Percentiles rank a stretch among this genome's conserved stretches.
Evolutionary conservation across 2,797 vertebrate species (phyloP).

Genomic region (Epinephelus coioides): DNA sequence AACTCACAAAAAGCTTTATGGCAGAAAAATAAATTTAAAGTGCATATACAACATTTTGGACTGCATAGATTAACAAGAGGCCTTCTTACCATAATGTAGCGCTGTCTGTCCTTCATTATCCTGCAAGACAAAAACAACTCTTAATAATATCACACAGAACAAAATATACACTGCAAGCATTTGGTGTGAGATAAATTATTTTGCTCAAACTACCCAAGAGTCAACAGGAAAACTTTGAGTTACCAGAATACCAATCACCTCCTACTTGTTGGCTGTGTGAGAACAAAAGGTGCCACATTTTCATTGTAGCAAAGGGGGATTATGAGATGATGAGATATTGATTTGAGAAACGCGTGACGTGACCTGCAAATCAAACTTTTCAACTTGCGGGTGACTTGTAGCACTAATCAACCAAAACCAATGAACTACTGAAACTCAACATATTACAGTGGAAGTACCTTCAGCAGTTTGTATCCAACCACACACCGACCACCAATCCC

Average conservation of each 20-base stretch:
- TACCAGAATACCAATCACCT: conserved; percentile 40
- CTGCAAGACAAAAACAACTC: conserved; percentile 83
- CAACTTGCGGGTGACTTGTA: conserved; percentile 42
- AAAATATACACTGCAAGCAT: not conserved
- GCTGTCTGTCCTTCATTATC: conserved; percentile 98
- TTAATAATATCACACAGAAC: conserved; percentile 26
- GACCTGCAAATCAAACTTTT: conserved; percentile 56
- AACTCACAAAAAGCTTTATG: conserved; percentile 25
- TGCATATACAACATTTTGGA: conserved; percentile 14
- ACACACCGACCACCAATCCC: too few species aligned
- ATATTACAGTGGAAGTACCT: not conserved
- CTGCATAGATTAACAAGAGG: conserved; percentile 11
- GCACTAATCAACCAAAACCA: conserved; percentile 17
- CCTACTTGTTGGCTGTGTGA: conserved; percentile 4
- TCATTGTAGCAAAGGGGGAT: conserved; percentile 50
- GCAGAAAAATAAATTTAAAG: conserved; percentile 18
- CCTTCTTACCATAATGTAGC: conserved; percentile 95
- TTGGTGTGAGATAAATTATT: conserved; percentile 11
- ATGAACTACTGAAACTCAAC: not conserved
- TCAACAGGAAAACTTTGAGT: conserved; percentile 41
- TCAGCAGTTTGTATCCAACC: not conserved
- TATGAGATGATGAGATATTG: conserved; percentile 78
- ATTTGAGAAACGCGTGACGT: conserved; percentile 61
- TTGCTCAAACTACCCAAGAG: conserved; percentile 23
- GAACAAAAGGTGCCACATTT: conserved; percentile 45